Evolutionary conservation across 1,140 invertebrate genomes (phyloP).

Genomic region (Psilanteris sp.): DNA sequence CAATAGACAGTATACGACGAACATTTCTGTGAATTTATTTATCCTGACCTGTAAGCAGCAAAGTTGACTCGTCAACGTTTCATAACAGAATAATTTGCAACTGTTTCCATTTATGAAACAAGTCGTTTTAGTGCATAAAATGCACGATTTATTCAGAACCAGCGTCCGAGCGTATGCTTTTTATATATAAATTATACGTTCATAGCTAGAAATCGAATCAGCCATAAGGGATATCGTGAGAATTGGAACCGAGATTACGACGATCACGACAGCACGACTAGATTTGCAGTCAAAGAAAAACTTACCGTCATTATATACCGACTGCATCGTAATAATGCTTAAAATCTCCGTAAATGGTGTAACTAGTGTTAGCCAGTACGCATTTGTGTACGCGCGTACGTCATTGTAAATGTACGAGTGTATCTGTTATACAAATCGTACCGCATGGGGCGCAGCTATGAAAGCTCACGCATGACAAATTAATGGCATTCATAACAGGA

Average conservation of each 20-base stretch:
- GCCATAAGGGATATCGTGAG: slow-evolving; percentile 69
- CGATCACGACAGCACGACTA: slow-evolving; percentile 50
- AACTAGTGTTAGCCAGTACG: slow-evolving; percentile 35
- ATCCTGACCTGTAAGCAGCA: slow-evolving; percentile 4
- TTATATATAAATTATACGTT: slow-evolving; percentile 50
- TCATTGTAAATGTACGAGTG: slow-evolving; percentile 37
- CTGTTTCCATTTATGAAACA: slow-evolving; percentile 8
- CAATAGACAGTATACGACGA: too few relatives aligned
- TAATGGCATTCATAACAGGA: too few relatives aligned
- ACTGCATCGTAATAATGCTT: slow-evolving; percentile 71
- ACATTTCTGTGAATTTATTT: too few relatives aligned
- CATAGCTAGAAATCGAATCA: slow-evolving; percentile 44
- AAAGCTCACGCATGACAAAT: too few relatives aligned
- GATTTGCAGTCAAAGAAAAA: slow-evolving; percentile 62
- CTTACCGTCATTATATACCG: slow-evolving; percentile 69
- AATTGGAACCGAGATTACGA: slow-evolving; percentile 65
- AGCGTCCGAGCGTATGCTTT: slow-evolving; percentile 10
- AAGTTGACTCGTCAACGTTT: slow-evolving; percentile 4
- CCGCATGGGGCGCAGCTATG: too few relatives aligned
- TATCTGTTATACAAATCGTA: too few relatives aligned
- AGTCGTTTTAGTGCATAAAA: slow-evolving; percentile 15
- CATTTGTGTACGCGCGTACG: slow-evolving; percentile 31
- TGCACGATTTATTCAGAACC: slow-evolving; percentile 17
- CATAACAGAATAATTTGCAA: slow-evolving; percentile 11
- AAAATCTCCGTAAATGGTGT: slow-evolving; percentile 70